These are phyloP conservation scores for Diarsia brunnea DNA, from an alignment of 2,888 invertebrate genomes.

Conservation along the genomic window DNA sequence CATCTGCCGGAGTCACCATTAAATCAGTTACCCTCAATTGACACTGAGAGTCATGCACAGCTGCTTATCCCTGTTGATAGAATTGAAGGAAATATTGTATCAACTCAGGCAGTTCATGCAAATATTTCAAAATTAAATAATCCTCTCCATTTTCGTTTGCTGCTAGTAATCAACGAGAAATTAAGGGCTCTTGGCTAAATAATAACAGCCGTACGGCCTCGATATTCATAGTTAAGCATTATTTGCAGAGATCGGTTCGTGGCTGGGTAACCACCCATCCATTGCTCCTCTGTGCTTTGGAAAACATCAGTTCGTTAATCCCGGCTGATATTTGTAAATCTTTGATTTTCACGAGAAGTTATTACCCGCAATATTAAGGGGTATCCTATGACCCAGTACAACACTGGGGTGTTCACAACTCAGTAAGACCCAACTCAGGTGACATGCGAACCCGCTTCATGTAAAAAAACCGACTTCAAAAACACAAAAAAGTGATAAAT, in stretches of 20 bases:
- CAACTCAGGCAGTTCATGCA: not conserved
- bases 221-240: not conserved
- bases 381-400: not conserved
- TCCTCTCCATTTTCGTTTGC: not conserved
- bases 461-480: no score
- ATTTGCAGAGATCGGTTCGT: no score
- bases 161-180: not conserved
- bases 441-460: no score
- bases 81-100: conserved; percentile 15
- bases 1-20: conserved; percentile 60
- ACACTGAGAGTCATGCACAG: conserved; percentile 50
- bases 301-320: not conserved
- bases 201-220: not conserved
- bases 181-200: not conserved
- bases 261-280: no score
- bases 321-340: not conserved
- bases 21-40: conserved; percentile 69
- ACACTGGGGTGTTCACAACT: no score
- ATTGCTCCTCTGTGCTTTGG: not conserved
- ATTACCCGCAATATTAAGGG: no score
- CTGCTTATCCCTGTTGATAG: conserved; percentile 42
- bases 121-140: not conserved
- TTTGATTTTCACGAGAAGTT: not conserved
- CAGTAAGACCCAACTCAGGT: no score
- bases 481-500: no score